Base-by-base conservation (phyloP, 2,797 vertebrate species). In the Limosa lapponica region DNA sequence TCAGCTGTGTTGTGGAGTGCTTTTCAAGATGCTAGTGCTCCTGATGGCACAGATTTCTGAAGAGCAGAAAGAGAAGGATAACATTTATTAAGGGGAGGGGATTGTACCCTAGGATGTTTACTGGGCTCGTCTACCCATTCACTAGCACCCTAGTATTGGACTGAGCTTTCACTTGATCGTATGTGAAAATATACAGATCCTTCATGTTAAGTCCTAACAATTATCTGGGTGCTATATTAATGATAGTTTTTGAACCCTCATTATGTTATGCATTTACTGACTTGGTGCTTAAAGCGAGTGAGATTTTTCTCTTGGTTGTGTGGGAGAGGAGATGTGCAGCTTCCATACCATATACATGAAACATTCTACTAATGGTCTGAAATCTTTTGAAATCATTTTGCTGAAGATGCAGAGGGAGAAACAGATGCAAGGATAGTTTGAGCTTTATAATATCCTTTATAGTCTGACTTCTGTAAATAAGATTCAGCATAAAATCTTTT, bases 381-480 rank as follows among this genome's bases (percentile, higher is more conserved):
- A 87, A 64, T 95, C 30, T 67, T 90, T 85, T 90, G 8, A 61
- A 87, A 69, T 71, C 0, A 37, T 92, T 96, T 88, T 90, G 55
- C 73, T 92, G 81, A 90, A 93, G 55, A 89, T 71, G 88, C 62
- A 72, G 66, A 73, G 80, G 28, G 22, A 80, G 43, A 64, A 87
- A 86, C 65, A 79, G 89, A 95, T 95, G 62, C 3, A 37, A 94
- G 70, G 46, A 43, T 82, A 80, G 73, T 65, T 94, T 89, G 74
- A 89, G 66, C 43, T 73, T 91, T 89, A 32, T 54, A 74, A 70
- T 82, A 59, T 79, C 39, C 36, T 70, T 87, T 93, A 54, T 66
- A 32, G 19, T 59, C 64, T 84, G 72, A 44, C 37, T 89, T 90
- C 27, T 67, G 74, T 92, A 95, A 93, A 51, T 75, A 84, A 66